Evolutionary conservation across 2,888 invertebrate genomes (phyloP).

Genomic region (Ornithoptera priamus): DNA sequence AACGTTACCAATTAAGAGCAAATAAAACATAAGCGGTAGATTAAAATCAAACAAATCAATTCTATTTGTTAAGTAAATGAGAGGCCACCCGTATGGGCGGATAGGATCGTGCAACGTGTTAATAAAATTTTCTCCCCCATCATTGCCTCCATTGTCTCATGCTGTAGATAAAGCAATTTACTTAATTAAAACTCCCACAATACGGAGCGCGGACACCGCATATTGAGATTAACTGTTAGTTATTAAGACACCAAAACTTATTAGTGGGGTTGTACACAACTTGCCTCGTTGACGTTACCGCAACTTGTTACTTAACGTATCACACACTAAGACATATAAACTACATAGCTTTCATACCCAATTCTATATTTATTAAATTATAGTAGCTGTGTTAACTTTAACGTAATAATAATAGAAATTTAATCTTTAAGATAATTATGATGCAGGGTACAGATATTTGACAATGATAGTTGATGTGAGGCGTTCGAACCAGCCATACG

Average conservation of each 20-base stretch:
- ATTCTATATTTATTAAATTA: no score
- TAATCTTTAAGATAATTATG: no score
- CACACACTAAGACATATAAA: not conserved
- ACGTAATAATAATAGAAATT: no score
- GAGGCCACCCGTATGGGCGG: constrained; percentile 66
- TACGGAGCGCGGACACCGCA: constrained; percentile 40
- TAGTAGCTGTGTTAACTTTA: no score
- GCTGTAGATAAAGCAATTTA: constrained; percentile 75
- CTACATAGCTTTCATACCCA: no score
- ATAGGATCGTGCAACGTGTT: constrained; percentile 59
- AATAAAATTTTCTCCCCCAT: constrained; percentile 66
- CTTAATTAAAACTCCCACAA: constrained; percentile 75
- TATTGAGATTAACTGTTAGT: constrained; percentile 62
- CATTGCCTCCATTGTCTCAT: constrained; percentile 67
- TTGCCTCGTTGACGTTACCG: constrained; percentile 17
- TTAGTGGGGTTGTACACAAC: constrained; percentile 18
- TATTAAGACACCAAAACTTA: constrained; percentile 58
- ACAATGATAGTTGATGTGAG: no score
- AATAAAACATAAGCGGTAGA: constrained; percentile 40
- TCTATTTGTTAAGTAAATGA: constrained; percentile 71
- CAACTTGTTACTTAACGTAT: constrained; percentile 12
- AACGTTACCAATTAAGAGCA: constrained; percentile 26
- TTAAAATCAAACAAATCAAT: constrained; percentile 76
- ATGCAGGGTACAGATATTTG: no score
- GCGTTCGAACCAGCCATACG: no score